Percentiles rank a stretch among this genome's conserved stretches.
phyloP scores from a whole-genome alignment of 2,113 vertebrate species.

The Synchiropus splendidus region DNA sequence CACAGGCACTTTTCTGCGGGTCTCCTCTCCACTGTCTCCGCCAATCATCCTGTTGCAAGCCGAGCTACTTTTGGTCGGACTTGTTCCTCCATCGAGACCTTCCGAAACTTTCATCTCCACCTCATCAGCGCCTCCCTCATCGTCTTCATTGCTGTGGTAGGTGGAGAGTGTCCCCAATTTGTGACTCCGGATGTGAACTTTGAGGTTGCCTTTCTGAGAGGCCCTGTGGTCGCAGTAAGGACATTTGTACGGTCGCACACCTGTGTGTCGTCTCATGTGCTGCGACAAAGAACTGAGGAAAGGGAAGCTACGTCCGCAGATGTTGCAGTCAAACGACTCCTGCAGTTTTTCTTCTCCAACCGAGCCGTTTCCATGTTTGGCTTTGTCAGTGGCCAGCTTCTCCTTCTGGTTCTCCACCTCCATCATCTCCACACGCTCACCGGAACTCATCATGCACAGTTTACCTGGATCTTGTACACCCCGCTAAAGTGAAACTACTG shows the following conservation, averaged over 20 bases:
- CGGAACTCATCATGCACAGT: conserved; percentile 64
- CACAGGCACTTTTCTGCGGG: conserved; percentile 74
- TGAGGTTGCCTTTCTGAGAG: conserved; percentile 92
- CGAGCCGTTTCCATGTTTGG: conserved; percentile 45
- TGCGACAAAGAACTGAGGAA: conserved; percentile 92
- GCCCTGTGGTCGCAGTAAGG: conserved; percentile 92
- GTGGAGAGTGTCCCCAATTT: conserved; percentile 81
- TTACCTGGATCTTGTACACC: conserved; percentile 7
- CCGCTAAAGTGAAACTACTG: conserved; percentile 26
- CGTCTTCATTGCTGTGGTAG: conserved; percentile 72
- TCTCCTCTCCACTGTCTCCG: conserved; percentile 52
- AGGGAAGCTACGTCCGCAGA: conserved; percentile 89
- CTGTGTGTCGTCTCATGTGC: conserved; percentile 94
- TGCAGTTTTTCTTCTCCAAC: conserved; percentile 60
- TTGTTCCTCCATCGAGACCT: conserved; percentile 78
- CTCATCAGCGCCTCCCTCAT: conserved; percentile 63
- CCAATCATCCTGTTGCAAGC: conserved; percentile 83
- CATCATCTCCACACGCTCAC: conserved; percentile 53
- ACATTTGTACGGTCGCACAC: conserved; percentile 92
- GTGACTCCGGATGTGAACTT: conserved; percentile 92
- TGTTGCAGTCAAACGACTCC: conserved; percentile 74
- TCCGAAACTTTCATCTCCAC: conserved; percentile 74
- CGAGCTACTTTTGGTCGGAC: conserved; percentile 84
- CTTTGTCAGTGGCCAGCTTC: conserved; percentile 44
- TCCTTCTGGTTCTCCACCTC: conserved; percentile 40